Conservation (phyloP, 2,797 vertebrate species). For the Saguinus oedipus region DNA sequence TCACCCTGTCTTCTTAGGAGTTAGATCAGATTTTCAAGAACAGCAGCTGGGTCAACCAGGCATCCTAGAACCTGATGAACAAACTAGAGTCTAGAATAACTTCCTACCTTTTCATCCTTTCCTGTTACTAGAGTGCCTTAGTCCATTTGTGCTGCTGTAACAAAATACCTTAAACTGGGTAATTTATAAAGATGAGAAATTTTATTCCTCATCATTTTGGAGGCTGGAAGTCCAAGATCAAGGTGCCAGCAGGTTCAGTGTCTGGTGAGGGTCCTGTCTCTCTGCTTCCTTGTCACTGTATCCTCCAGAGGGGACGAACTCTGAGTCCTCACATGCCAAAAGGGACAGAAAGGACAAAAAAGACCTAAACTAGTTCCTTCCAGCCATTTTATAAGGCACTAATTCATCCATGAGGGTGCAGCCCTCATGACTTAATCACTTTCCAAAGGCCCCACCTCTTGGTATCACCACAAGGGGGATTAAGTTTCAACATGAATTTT, state of each 20-base stretch:
- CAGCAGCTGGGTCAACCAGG: neutral
- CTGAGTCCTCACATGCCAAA: neutral
- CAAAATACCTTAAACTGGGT: neutral
- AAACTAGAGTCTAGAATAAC: neutral
- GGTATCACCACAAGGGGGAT: neutral
- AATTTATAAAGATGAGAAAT: neutral
- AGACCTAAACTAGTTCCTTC: neutral
- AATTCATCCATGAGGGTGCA: too few relatives aligned
- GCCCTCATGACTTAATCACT: too few relatives aligned
- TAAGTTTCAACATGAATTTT: neutral
- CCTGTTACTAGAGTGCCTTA: neutral
- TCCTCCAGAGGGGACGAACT: neutral
- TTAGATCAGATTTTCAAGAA: neutral
- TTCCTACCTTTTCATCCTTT: neutral
- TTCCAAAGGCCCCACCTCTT: neutral
- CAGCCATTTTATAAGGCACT: neutral
- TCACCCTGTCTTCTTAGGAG: neutral
- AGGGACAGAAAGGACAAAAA: neutral
- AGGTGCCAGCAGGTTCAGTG: neutral
- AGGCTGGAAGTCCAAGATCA: neutral
- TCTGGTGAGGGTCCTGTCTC: neutral
- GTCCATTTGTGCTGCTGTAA: neutral
- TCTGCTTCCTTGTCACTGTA: neutral
- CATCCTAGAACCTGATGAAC: neutral
- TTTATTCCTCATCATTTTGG: neutral